A percentile compares a stretch with the other conserved stretches of the same genome.
Conservation (phyloP, 2,797 vertebrate species). For the Onychomys leucogaster region DNA sequence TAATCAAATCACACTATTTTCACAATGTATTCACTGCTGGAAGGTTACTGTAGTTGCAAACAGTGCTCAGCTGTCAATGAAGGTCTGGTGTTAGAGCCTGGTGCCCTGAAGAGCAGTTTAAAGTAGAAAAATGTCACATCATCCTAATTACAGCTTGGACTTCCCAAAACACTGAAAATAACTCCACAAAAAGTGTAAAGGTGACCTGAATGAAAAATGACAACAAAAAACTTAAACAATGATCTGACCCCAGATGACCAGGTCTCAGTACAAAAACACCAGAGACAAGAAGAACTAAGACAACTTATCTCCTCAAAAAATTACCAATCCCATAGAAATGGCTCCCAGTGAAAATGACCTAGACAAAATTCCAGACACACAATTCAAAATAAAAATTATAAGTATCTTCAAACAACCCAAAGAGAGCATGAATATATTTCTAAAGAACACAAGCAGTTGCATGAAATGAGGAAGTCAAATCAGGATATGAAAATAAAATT, state of each 20-base stretch:
- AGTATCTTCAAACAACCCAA: background rate
- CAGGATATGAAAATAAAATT: background rate
- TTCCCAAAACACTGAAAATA: background rate
- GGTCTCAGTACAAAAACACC: background rate
- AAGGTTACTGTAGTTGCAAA: background rate
- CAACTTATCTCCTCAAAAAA: background rate
- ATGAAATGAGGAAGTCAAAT: background rate
- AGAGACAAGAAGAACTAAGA: background rate
- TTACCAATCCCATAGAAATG: background rate
- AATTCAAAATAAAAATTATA: background rate
- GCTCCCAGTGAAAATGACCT: background rate
- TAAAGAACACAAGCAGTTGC: background rate
- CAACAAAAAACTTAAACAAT: background rate
- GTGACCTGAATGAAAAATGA: background rate
- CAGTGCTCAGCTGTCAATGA: background rate
- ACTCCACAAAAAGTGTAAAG: background rate
- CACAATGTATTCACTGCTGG: background rate
- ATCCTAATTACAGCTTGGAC: background rate
- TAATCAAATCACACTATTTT: background rate
- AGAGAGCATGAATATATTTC: background rate
- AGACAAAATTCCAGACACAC: background rate
- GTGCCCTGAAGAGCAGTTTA: background rate
- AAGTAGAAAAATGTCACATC: background rate
- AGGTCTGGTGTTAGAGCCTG: background rate
- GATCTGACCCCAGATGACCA: background rate